phyloP scores from a whole-genome alignment of 2,797 vertebrate species.

The Tokudaia muenninki region DNA sequence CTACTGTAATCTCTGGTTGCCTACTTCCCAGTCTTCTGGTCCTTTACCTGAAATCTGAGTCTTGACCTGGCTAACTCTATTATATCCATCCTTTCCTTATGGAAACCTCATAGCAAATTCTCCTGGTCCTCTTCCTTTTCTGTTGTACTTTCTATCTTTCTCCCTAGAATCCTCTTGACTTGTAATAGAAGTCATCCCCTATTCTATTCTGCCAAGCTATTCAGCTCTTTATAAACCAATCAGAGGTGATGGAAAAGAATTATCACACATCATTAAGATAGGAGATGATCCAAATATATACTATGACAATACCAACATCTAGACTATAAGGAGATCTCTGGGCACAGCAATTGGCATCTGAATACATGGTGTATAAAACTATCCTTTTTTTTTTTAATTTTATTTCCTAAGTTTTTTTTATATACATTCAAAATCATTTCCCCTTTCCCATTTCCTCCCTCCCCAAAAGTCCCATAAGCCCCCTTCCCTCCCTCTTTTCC shows the following conservation, averaged over 20 bases:
- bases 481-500: too few relatives aligned
- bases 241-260: background rate
- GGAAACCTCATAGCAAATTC: background rate
- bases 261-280: background rate
- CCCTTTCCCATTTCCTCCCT: too few relatives aligned
- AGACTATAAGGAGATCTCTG: background rate
- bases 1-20: background rate
- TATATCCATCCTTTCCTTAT: background rate
- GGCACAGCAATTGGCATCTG: background rate
- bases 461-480: too few relatives aligned
- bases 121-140: background rate
- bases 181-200: background rate
- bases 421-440: too few relatives aligned
- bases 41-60: background rate
- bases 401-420: too few relatives aligned
- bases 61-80: background rate
- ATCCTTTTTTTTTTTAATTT: too few relatives aligned
- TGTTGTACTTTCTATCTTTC: background rate
- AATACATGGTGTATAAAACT: background rate
- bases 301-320: background rate
- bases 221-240: background rate
- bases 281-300: background rate
- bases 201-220: background rate
- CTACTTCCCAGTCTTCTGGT: background rate
- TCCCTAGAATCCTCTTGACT: background rate